These are phyloP conservation scores for Muscidifurax raptorellus DNA, from an alignment of 1,140 invertebrate species.

Conservation along the genomic window DNA sequence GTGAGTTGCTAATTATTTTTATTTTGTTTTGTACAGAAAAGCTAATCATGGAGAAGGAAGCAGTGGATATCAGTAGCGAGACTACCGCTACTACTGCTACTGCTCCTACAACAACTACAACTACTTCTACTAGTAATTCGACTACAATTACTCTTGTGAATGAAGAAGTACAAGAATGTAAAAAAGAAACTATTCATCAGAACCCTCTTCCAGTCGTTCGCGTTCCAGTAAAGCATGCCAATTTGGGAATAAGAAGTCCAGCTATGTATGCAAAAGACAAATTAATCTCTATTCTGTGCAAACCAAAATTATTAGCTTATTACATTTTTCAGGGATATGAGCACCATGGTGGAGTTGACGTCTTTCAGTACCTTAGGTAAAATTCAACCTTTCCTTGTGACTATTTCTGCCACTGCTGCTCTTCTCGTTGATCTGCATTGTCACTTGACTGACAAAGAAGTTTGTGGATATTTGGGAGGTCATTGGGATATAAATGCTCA, in stretches of 20 bases:
- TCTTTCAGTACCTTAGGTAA: conserved; percentile 91
- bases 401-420: conserved; percentile 91
- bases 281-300: not conserved
- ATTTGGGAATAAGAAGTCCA: conserved; percentile 73
- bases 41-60: conserved; percentile 39
- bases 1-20: not conserved
- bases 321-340: conserved; percentile 84
- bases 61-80: conserved; percentile 37
- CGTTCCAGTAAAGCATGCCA: conserved; percentile 74
- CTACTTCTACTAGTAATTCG: not conserved
- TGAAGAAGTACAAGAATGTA: conserved; percentile 44
- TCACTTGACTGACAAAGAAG: conserved; percentile 93
- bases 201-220: conserved; percentile 61
- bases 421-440: conserved; percentile 95
- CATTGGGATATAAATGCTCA: conserved; percentile 96
- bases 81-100: not conserved
- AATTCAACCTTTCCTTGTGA: conserved; percentile 93
- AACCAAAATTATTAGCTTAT: conserved; percentile 26
- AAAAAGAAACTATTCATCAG: conserved; percentile 31
- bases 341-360: conserved; percentile 90
- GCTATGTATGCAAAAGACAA: conserved; percentile 65
- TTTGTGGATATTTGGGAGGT: conserved; percentile 95
- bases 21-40: conserved; percentile 6
- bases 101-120: not conserved
- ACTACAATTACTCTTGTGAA: not conserved